These are phyloP conservation scores for Brachionus manjavacas DNA, from an alignment of 1,140 invertebrate genomes.

Conservation along the genomic window DNA sequence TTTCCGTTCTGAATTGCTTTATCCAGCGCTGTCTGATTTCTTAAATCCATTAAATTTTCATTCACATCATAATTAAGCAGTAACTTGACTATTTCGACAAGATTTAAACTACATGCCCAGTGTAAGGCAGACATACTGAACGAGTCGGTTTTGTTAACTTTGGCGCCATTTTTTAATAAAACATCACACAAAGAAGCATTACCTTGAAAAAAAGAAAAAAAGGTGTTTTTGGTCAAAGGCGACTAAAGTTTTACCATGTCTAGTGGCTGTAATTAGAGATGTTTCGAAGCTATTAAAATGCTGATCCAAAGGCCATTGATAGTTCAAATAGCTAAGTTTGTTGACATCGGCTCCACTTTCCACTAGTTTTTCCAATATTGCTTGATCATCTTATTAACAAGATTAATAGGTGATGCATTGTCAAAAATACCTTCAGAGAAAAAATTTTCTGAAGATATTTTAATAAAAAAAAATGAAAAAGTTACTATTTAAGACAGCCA, in stretches of 20 bases:
- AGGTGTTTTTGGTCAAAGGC: not conserved
- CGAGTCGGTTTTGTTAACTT: slow-evolving; percentile 37
- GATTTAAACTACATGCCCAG: slow-evolving; percentile 12
- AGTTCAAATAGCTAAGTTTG: slow-evolving; percentile 19
- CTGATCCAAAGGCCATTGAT: slow-evolving; percentile 38
- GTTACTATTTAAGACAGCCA: slow-evolving; percentile 21
- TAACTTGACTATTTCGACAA: slow-evolving; percentile 14
- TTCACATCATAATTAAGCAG: slow-evolving; percentile 10
- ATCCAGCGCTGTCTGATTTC: slow-evolving; percentile 28
- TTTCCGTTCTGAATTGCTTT: slow-evolving; percentile 29
- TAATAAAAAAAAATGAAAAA: not conserved
- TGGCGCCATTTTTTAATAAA: slow-evolving; percentile 5
- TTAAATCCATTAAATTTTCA: not conserved
- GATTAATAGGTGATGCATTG: not conserved
- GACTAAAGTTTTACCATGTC: not conserved
- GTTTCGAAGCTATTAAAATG: slow-evolving; percentile 39
- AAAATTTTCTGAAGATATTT: not conserved
- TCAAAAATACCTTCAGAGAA: not conserved
- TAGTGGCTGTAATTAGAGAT: slow-evolving; percentile 20
- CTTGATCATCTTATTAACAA: not conserved
- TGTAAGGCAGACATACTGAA: slow-evolving; percentile 36
- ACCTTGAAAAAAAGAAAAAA: not conserved
- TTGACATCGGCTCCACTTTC: slow-evolving; percentile 7
- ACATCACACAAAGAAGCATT: not conserved
- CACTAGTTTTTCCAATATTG: slow-evolving; percentile 20